A percentile compares a stretch with the other conserved stretches of the same genome.
Conservation (phyloP, 2,888 invertebrate species). For the Lomographa bimaculata region DNA sequence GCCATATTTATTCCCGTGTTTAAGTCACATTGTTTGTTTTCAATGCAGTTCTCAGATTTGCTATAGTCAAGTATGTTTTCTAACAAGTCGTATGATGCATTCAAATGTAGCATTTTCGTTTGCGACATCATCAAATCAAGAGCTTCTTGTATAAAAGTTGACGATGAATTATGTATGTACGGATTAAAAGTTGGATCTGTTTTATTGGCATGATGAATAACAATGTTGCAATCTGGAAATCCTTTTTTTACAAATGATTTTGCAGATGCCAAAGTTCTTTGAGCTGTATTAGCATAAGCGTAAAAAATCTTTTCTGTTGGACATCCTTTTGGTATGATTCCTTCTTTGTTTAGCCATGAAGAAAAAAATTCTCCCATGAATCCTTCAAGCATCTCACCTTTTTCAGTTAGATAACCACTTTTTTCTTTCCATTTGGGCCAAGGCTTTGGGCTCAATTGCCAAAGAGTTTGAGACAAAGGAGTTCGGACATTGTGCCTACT, state of each 20-base stretch:
- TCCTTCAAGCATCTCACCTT: slow-evolving; percentile 61
- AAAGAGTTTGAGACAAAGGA: slow-evolving; percentile 56
- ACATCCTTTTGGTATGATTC: slow-evolving; percentile 44
- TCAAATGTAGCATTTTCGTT: slow-evolving; percentile 49
- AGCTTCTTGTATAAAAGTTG: slow-evolving; percentile 48
- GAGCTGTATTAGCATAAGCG: slow-evolving; percentile 63
- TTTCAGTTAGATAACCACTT: slow-evolving; percentile 57
- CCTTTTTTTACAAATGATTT: slow-evolving; percentile 57
- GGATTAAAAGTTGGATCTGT: slow-evolving; percentile 64
- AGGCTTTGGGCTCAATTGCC: slow-evolving; percentile 47
- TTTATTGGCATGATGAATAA: slow-evolving; percentile 49
- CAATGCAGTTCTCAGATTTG: slow-evolving; percentile 56
- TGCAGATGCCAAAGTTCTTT: slow-evolving; percentile 64
- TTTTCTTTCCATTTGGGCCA: slow-evolving; percentile 65
- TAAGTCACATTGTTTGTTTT: slow-evolving; percentile 56
- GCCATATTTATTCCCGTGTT: slow-evolving; percentile 48
- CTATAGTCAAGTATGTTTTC: slow-evolving; percentile 60
- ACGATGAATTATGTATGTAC: slow-evolving; percentile 57
- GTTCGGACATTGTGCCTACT: slow-evolving; percentile 67
- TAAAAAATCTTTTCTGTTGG: slow-evolving; percentile 56
- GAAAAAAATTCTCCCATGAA: slow-evolving; percentile 59
- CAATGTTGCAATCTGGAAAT: slow-evolving; percentile 61
- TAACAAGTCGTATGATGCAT: slow-evolving; percentile 49
- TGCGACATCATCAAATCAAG: slow-evolving; percentile 50
- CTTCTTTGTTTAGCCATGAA: slow-evolving; percentile 49